Evolutionary conservation across 1,140 invertebrate genomes (phyloP).

Genomic region (Caenorhabditis briggsae): DNA sequence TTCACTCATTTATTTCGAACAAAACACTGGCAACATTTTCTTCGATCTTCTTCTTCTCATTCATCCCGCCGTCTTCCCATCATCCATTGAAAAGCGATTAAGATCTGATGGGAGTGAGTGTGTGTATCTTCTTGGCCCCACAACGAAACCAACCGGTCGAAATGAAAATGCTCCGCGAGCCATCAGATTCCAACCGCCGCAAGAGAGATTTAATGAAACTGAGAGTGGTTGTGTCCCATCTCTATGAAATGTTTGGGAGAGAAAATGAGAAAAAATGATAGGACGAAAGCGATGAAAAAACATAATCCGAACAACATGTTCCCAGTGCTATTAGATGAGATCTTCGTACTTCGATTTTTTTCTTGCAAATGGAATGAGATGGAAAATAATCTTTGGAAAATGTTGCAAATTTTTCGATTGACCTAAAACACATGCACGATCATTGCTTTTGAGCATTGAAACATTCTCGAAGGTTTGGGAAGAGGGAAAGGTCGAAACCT

Average conservation of each 20-base stretch:
- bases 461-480: neutral
- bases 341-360: neutral
- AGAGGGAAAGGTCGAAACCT: neutral
- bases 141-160: constrained; percentile 30
- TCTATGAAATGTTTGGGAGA: constrained; percentile 2
- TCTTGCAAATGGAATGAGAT: neutral
- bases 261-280: neutral
- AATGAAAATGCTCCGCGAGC: constrained; percentile 41
- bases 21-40: constrained; percentile 26
- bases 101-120: constrained; percentile 20
- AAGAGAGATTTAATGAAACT: neutral
- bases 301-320: constrained; percentile 50
- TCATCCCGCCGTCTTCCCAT: constrained; percentile 6
- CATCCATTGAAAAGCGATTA: constrained; percentile 46
- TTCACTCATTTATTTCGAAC: neutral
- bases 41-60: neutral
- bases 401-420: neutral
- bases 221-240: neutral
- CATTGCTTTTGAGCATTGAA: neutral
- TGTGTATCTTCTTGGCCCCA: constrained; percentile 31
- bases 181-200: constrained; percentile 17
- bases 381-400: neutral
- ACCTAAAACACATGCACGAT: neutral
- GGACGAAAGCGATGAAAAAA: neutral
- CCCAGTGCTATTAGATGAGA: constrained; percentile 21